phyloP scores from a whole-genome alignment of 2,113 vertebrate genomes.

The Prochilodus magdalenae region DNA sequence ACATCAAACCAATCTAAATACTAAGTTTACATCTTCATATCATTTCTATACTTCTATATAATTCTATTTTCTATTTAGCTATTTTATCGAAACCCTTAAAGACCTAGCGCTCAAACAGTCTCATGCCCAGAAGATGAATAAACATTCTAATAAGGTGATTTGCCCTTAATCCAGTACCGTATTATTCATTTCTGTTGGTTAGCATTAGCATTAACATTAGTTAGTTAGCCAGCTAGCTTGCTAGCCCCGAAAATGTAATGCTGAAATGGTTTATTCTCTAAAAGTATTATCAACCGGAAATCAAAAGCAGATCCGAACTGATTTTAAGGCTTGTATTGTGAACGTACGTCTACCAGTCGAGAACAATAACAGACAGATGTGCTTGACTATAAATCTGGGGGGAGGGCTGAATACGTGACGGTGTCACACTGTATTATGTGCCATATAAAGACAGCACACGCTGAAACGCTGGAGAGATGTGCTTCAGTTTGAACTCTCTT shows the following conservation, averaged over 20 bases:
- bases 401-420: not conserved
- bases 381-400: conserved; percentile 35
- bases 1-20: no score
- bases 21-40: no score
- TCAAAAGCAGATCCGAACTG: not conserved
- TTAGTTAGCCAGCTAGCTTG: not conserved
- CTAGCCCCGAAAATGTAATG: not conserved
- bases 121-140: no score
- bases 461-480: conserved; percentile 38
- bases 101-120: no score
- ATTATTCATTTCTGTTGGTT: not conserved
- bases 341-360: not conserved
- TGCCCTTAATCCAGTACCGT: not conserved
- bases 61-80: no score
- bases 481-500: conserved; percentile 44
- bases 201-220: not conserved
- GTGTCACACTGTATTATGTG: conserved; percentile 44
- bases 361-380: not conserved
- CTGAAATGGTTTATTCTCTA: no score
- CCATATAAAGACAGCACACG: conserved; percentile 47
- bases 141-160: no score
- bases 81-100: no score
- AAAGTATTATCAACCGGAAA: no score
- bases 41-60: no score
- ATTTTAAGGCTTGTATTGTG: not conserved